Base-by-base conservation (phyloP, 2,888 invertebrate species). In the Omphaloscelis lunosa region DNA sequence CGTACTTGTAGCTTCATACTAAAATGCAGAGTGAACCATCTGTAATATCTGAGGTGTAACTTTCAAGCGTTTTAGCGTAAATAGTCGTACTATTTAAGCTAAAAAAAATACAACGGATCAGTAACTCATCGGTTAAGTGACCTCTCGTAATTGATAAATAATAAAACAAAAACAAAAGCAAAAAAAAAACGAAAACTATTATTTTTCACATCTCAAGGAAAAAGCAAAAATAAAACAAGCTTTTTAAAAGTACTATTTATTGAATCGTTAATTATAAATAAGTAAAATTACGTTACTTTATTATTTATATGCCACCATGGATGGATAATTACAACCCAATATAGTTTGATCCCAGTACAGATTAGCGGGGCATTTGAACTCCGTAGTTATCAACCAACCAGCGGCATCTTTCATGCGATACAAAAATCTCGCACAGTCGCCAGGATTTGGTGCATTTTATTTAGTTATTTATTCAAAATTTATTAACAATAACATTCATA, bases 351-450 rank as follows among this genome's bases (percentile, higher is more conserved):
- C 95, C 92, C 96, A 97, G 20, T 87, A 87, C 4, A 96, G 87
- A 23, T 89, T 90, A 0, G 11, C 61, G 0, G 94, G 91, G 45
- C 97, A 97, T 1, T 86, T 67, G 58, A 96, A 94, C 12, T 89
- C 80, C 34, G 88, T 83, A 0, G 92, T 76, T 0, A 81, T 78
- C 2, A 93, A 89, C 1, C 74, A 77, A 0, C 92, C 94, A 5
- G 84, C 71, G 0, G 17, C 73, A 48, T 89, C 84, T 45, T 27
- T 75, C 0, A 92, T 80, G 74, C 97, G 97, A 11, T 94, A 88
- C 85, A 95, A 96, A 89, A 96, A 97, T 0, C 91, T 89, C 0
- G 89, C 77, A 76, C 97, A 97, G 77, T 96, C 92, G 0, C 87
- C 72, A 1, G 34, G 34, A 0, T 34, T 34, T 34, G 34, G 34